Percentiles rank a stretch among this genome's conserved stretches.
phyloP scores from a whole-genome alignment of 2,113 vertebrate genomes.

The Harpagus bidentatus region DNA sequence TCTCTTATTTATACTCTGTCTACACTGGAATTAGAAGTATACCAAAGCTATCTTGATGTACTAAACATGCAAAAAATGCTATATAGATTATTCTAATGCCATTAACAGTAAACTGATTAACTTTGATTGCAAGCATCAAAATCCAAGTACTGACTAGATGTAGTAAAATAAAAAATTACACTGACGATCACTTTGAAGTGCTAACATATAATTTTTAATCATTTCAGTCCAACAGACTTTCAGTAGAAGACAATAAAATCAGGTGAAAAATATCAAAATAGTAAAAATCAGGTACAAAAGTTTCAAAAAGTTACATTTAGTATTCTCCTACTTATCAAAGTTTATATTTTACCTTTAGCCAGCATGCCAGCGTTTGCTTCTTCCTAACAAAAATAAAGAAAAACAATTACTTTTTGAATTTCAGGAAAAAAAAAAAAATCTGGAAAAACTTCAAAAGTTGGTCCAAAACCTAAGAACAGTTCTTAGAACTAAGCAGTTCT shows the following conservation, averaged over 20 bases:
- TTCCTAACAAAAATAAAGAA: constrained; percentile 67
- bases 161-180: not conserved
- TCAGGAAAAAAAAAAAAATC: not conserved
- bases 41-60: not conserved
- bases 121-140: not conserved
- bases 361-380: constrained; percentile 73
- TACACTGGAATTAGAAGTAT: not conserved
- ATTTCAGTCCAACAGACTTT: not conserved
- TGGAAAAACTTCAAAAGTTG: not conserved
- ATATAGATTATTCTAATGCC: not conserved
- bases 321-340: not conserved
- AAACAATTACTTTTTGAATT: not conserved
- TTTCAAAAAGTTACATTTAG: not conserved
- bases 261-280: not conserved
- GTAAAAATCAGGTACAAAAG: not conserved
- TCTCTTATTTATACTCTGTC: not conserved
- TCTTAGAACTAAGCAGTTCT: not conserved
- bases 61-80: not conserved
- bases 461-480: not conserved
- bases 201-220: not conserved
- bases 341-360: constrained; percentile 80
- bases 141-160: not conserved
- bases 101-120: not conserved
- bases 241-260: not conserved
- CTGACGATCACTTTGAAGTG: not conserved